Evolutionary conservation across 2,797 vertebrate genomes (phyloP).

Genomic region (Pseudotriccus pelzelni): DNA sequence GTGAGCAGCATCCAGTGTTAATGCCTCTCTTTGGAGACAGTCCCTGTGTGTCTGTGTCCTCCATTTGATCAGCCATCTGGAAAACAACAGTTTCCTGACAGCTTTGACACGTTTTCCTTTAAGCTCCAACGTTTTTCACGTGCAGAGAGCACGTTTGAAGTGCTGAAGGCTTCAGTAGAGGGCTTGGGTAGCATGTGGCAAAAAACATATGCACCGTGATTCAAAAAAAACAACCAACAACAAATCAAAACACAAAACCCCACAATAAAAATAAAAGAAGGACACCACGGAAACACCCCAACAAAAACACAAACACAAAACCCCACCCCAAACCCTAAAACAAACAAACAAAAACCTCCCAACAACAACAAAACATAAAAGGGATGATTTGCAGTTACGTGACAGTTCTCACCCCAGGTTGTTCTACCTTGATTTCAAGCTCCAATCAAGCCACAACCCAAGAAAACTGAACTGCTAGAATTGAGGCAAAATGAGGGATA

Average conservation of each 20-base stretch:
- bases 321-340: accelerated
- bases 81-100: background rate
- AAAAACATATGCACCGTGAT: background rate
- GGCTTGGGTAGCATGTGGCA: background rate
- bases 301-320: background rate
- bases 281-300: background rate
- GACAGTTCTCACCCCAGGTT: background rate
- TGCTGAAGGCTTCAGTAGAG: background rate
- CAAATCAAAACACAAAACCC: background rate
- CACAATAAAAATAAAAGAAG: background rate
- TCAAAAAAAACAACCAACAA: background rate
- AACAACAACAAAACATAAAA: background rate
- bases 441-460: no score
- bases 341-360: background rate
- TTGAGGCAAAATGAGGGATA: background rate
- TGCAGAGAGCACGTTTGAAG: background rate
- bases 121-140: background rate
- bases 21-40: background rate
- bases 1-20: background rate
- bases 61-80: slow-evolving; percentile 17
- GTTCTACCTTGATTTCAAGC: background rate
- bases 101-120: slow-evolving; percentile 6
- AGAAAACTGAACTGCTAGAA: background rate
- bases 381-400: background rate
- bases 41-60: background rate